Base-by-base conservation (phyloP, 1,140 invertebrate species). In the Drosophila pandora region DNA sequence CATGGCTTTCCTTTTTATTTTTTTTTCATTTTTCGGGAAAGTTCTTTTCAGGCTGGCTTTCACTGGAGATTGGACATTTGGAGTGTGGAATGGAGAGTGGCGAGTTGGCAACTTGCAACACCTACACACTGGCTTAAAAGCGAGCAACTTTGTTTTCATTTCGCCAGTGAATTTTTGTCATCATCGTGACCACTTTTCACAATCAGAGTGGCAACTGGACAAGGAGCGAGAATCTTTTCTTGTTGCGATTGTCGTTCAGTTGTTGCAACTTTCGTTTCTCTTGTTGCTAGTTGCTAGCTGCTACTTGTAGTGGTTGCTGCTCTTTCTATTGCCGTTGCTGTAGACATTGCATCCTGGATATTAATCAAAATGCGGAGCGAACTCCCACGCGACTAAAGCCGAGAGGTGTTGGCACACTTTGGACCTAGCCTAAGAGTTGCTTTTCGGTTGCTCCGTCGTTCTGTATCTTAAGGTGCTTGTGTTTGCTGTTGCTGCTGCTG, bases 181-280 rank as follows among this genome's bases (percentile, higher is more conserved):
- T 83, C 79, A 83, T 82, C 70, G 75, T 85, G 78, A 78, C 83
- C 82, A 85, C 83, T 85, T 85, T 87, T 85, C 78, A 85, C 82
- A 87, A 85, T 85, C 82, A 88, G 34, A 37, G 68, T 64, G 59
- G 57, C 45, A 47, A 39, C 64, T 48, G 53, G 49, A 39, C 45
- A n/a, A 25, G n/a, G 57, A 34, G 37, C 56, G 60, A 75, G 71
- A 85, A 85, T 85, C 81, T 81, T 74, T 73, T 67, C 76, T 58
- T 47, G 49, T 41, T 60, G 72, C 76, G 59, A 85, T 62, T 75
- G 71, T 56, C 62, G 59, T 75, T 68, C 64, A 64, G 73, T 61
- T 79, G 57, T 70, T 60, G 76, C 54, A 59, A 64, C 73, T 79
- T 81, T 71, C 65, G 21, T 49, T 73, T 48, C 22, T 30, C 28